Base-by-base conservation (phyloP, 2,113 vertebrate genomes). In the Vidua macroura region DNA sequence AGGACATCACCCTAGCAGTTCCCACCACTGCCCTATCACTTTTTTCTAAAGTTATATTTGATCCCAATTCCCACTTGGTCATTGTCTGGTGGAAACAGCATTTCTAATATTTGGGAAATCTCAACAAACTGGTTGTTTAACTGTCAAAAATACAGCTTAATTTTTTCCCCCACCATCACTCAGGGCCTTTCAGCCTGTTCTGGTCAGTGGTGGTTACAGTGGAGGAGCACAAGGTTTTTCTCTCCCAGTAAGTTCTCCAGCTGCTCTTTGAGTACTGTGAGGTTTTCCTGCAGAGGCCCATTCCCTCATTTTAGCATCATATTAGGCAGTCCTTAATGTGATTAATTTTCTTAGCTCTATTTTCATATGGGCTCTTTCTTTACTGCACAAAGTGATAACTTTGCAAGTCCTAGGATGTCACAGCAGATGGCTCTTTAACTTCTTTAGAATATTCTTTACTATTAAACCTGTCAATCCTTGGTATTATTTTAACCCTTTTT, bases 51-150 rank as follows among this genome's bases (percentile, higher is more conserved):
- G 13, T 25, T 25, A 6, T 39, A n/a, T 82, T 70, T 78, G 12
- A 24, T 35, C 39, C 22, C 3, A 0, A 1, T 48, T 88, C 16
- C 8, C 4, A 37, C 13, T 70, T 4, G 0, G 2, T 66, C 9
- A 2, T 16, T 15, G 6, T 23, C 13, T 58, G 31, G 19, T 39
- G 41, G 7, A 62, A 69, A 8, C 2, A 82, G 3, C 10, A 23
- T n/a, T 91, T 78, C 28, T 44, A 83, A 41, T 21, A 30, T 52
- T 37, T 53, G 28, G 17, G 27, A 83, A 73, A 77, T 49, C 9
- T 86, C 55, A 77, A 24, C 16, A 27, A 69, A 10, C 2, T 43
- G 0, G 1, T 39, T 48, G 3, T 41, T 67, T 27, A 53, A 12
- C 22, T 15, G 20, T 2, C 13, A 39, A 64, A 72, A 9, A 41